Evolutionary conservation across 2,797 vertebrate genomes (phyloP).

Genomic region (Anisognathus igniventris): DNA sequence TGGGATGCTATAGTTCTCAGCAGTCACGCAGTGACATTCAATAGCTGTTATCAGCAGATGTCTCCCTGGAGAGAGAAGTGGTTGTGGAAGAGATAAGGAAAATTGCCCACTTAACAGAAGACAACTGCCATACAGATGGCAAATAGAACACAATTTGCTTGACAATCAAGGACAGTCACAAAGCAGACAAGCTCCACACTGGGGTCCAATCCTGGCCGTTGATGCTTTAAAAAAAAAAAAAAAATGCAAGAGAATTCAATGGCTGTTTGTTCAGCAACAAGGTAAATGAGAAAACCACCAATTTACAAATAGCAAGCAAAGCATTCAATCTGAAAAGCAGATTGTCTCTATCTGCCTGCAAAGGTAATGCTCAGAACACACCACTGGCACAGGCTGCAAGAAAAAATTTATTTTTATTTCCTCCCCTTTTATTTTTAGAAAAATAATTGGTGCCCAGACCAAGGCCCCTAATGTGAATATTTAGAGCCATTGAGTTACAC

Average conservation of each 20-base stretch:
- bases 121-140: too few relatives aligned
- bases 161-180: neutral
- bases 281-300: conserved; percentile 50
- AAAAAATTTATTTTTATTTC: neutral
- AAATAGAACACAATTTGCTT: too few relatives aligned
- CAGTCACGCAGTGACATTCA: too few relatives aligned
- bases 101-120: too few relatives aligned
- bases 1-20: too few relatives aligned
- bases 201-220: neutral
- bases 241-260: conserved; percentile 61
- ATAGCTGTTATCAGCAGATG: too few relatives aligned
- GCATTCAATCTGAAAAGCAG: conserved; percentile 66
- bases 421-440: neutral
- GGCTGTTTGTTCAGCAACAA: conserved; percentile 70
- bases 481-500: neutral
- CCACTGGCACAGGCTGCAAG: neutral
- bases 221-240: conserved; percentile 9
- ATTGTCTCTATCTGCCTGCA: conserved; percentile 61
- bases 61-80: too few relatives aligned
- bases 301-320: conserved; percentile 71
- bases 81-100: too few relatives aligned
- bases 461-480: neutral
- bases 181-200: neutral
- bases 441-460: neutral
- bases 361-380: conserved; percentile 41